Conservation (phyloP, 2,888 invertebrate genomes). For the Xestia xanthographa region DNA sequence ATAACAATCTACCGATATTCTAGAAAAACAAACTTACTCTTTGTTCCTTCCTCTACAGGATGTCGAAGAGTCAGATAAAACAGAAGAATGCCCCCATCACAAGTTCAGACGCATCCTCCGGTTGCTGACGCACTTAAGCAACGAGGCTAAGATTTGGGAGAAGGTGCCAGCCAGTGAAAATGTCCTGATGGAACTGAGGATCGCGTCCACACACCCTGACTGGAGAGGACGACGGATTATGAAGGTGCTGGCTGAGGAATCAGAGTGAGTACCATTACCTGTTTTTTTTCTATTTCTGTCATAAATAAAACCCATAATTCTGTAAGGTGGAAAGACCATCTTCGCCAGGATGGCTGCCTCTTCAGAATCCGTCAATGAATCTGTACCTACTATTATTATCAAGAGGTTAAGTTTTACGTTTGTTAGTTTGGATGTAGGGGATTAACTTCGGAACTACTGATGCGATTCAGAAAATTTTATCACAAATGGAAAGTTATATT, state of each 20-base stretch:
- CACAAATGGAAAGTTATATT: not conserved
- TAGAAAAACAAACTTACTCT: not conserved
- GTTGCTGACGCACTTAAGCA: constrained; percentile 90
- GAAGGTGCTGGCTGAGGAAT: constrained; percentile 91
- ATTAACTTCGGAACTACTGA: not conserved
- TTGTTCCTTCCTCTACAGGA: constrained; percentile 70
- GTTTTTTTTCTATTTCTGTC: not conserved
- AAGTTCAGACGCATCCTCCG: constrained; percentile 92
- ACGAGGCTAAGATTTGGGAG: constrained; percentile 90
- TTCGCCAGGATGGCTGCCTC: not conserved
- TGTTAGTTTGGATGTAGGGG: not conserved
- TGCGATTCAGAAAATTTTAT: not conserved
- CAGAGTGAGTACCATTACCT: constrained; percentile 89
- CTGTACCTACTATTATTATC: not conserved
- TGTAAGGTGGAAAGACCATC: not conserved
- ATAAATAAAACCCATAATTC: not conserved
- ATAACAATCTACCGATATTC: not conserved
- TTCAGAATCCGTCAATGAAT: not conserved
- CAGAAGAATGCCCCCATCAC: constrained; percentile 89
- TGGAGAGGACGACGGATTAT: constrained; percentile 93
- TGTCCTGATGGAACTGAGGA: constrained; percentile 90
- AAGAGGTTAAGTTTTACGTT: not conserved
- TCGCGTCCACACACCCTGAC: constrained; percentile 92
- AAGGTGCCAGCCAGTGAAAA: constrained; percentile 89
- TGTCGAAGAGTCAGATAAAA: constrained; percentile 84